These are phyloP conservation scores for Eremophila alpestris DNA, from an alignment of 2,797 vertebrate genomes.

Conservation along the genomic window DNA sequence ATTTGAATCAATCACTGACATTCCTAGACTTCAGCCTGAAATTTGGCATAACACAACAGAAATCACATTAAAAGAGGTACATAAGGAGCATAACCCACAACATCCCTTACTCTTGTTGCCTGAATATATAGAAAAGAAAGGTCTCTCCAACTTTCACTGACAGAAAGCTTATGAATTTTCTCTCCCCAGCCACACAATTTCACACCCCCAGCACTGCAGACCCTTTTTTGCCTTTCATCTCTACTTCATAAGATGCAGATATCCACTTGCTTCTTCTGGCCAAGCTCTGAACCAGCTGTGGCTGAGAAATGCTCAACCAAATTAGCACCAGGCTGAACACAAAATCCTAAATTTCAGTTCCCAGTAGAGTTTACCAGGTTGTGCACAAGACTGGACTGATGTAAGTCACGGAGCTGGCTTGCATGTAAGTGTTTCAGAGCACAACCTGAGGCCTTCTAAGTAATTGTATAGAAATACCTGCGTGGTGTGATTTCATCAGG, in stretches of 20 bases:
- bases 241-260: not conserved
- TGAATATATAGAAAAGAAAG: not conserved
- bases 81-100: not conserved
- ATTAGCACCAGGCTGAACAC: not conserved
- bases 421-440: not conserved
- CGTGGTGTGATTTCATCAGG: not conserved
- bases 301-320: not conserved
- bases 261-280: not conserved
- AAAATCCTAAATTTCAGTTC: not conserved
- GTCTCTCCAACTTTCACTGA: not conserved
- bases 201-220: not conserved
- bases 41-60: not conserved
- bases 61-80: not conserved
- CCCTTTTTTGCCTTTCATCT: not conserved
- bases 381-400: not conserved
- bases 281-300: not conserved
- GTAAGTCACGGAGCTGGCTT: not conserved
- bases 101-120: not conserved
- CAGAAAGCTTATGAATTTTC: not conserved
- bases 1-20: constrained; percentile 1
- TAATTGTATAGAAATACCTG: not conserved
- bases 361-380: not conserved
- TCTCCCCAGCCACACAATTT: rapidly evolving
- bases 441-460: not conserved
- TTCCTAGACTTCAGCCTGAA: not conserved